Evolutionary conservation across 2,888 invertebrate species (phyloP), one percentile per base, ranked within the genome.

Genomic region (Megamerina dolium): DNA sequence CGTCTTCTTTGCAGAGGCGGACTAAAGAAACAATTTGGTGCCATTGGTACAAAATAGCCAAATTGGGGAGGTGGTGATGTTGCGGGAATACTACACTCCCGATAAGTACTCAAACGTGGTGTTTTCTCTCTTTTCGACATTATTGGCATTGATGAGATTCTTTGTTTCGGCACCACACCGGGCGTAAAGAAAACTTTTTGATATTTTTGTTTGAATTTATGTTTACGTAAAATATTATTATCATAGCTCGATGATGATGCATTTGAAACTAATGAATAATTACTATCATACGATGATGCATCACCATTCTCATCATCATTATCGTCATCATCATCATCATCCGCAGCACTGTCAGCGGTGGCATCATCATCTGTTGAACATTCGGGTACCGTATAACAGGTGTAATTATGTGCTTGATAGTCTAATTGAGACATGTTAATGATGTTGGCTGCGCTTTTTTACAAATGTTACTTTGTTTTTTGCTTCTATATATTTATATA

Each of bases 21-120:
- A 61, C 68, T 70, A 37, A 70, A 63, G 54, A 61, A 79, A 45
- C 74, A 69, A 49, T 77, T 74, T 20, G 65, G 59, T 43, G 66
- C 56, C 43, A 72, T 54, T 6, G 79, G 79, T 52, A 80, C 76
- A 59, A 79, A 79, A 59, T 78, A 80, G 1, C 79, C 79, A 53
- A 79, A 64, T 57, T 79, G 79, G 8, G 79, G 77, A 29, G 63
- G 37, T n/a, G 10, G 23, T 10, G 23, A 10, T 19, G 18, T 18
- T 5, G 8, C 42, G 13, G 54, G 42, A 30, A 50, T 41, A 40
- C 52, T 53, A 6, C 54, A 48, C 45, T 63, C 59, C 34, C 64
- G 62, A 49, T 54, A 66, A 41, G 62, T 49, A 37, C 64, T 63
- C 53, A 66, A 39, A 49, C 63, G 62, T 8, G 57, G 59, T 17